These are phyloP conservation scores for Cremastobaeus sp. DNA, from an alignment of 2,888 invertebrate species.

Conservation along the genomic window DNA sequence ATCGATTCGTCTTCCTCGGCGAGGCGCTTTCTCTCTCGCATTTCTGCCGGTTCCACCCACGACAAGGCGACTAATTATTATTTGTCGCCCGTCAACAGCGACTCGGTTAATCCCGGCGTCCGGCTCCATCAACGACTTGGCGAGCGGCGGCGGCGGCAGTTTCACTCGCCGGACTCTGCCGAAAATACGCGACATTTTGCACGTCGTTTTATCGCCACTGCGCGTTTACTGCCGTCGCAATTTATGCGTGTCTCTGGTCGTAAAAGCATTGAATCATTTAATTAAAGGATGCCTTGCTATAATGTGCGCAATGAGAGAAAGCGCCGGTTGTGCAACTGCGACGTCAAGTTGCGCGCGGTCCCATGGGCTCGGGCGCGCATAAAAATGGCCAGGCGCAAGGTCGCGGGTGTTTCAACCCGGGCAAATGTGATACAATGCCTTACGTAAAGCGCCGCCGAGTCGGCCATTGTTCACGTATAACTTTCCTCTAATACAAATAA, in stretches of 20 bases:
- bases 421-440: constrained; percentile 24
- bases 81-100: constrained; percentile 64
- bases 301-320: too few species aligned
- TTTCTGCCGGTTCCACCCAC: constrained; percentile 47
- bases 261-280: too few species aligned
- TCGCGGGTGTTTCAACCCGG: constrained; percentile 19
- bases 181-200: too few species aligned
- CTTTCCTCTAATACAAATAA: constrained; percentile 51
- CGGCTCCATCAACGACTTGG: constrained; percentile 43
- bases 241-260: too few species aligned
- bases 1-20: constrained; percentile 52
- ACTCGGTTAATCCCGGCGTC: constrained; percentile 47
- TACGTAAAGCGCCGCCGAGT: constrained; percentile 20
- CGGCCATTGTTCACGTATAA: constrained; percentile 34
- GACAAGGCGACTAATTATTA: constrained; percentile 65
- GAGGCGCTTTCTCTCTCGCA: constrained; percentile 24
- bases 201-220: too few species aligned
- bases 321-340: constrained; percentile 16
- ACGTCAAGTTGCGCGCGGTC: constrained; percentile 33
- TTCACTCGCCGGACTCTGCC: neutral
- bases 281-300: too few species aligned
- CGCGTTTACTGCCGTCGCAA: too few species aligned
- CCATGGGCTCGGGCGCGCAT: constrained; percentile 19
- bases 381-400: constrained; percentile 32
- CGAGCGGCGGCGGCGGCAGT: constrained; percentile 30